Evolutionary conservation across 2,797 vertebrate species (phyloP).

Genomic region (Tympanoctomys barrerae): DNA sequence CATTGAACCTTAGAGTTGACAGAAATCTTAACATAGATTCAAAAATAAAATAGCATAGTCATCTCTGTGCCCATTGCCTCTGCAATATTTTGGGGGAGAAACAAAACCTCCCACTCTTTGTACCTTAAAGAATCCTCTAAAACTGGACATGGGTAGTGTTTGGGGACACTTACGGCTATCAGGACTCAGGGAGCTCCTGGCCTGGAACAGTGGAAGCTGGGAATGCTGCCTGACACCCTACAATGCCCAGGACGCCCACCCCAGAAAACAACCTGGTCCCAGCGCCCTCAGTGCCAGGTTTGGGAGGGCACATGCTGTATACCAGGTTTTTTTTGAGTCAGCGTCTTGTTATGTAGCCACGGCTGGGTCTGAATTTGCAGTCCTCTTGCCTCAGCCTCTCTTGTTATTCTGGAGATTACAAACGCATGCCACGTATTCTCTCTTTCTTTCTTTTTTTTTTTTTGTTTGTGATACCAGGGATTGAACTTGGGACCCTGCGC

Average conservation of each 20-base stretch:
- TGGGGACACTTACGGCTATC: neutral
- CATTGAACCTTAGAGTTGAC: neutral
- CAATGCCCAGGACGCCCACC: neutral
- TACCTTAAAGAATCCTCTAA: neutral
- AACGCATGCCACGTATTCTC: neutral
- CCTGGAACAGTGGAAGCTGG: no score
- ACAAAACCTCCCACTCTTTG: neutral
- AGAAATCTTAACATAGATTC: neutral
- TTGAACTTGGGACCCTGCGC: no score
- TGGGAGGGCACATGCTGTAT: neutral
- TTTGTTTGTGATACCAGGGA: no score
- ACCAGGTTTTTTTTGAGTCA: neutral
- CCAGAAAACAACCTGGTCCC: neutral
- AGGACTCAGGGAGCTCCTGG: neutral
- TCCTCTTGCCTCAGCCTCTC: neutral
- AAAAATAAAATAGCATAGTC: neutral
- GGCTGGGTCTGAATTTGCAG: neutral
- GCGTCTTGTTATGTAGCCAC: neutral
- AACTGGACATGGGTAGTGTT: neutral
- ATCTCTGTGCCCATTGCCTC: rapidly evolving
- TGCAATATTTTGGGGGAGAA: no score
- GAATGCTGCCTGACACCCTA: neutral
- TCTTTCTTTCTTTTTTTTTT: no score
- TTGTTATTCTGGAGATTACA: neutral
- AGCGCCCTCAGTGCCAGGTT: no score